These are phyloP conservation scores for Capreolus pygargus DNA, from an alignment of 2,113 vertebrate species.

Conservation along the genomic window DNA sequence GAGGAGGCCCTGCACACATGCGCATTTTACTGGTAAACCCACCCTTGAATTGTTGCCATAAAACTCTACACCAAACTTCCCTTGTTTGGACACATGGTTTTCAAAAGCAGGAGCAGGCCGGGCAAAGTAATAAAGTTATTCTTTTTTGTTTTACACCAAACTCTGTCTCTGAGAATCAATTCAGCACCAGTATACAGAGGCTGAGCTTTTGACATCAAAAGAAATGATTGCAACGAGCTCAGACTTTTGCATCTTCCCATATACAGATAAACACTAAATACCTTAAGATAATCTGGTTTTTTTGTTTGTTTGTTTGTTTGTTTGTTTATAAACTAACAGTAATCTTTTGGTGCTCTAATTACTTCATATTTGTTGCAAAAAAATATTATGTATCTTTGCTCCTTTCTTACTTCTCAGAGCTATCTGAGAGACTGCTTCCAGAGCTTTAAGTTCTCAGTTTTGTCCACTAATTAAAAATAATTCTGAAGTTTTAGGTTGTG, in stretches of 20 bases:
- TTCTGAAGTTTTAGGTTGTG: neutral
- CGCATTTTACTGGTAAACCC: neutral
- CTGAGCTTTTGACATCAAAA: neutral
- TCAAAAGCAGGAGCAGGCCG: neutral
- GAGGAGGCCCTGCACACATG: neutral
- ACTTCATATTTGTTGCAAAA: neutral
- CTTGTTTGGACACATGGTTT: neutral
- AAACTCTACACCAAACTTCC: neutral
- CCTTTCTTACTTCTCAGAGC: neutral
- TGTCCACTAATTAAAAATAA: neutral
- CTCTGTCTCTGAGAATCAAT: neutral
- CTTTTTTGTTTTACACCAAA: neutral
- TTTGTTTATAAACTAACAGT: neutral
- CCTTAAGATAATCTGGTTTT: neutral
- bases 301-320: neutral
- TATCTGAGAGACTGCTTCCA: neutral
- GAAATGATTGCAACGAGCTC: neutral
- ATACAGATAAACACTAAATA: neutral
- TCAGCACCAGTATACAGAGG: neutral
- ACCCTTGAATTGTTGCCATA: neutral
- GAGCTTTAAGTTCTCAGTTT: neutral
- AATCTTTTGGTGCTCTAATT: neutral
- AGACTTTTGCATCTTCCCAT: neutral
- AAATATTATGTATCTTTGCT: neutral
- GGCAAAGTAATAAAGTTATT: neutral